phyloP scores from a whole-genome alignment of 2,888 invertebrate species.

The Acleris emargana region DNA sequence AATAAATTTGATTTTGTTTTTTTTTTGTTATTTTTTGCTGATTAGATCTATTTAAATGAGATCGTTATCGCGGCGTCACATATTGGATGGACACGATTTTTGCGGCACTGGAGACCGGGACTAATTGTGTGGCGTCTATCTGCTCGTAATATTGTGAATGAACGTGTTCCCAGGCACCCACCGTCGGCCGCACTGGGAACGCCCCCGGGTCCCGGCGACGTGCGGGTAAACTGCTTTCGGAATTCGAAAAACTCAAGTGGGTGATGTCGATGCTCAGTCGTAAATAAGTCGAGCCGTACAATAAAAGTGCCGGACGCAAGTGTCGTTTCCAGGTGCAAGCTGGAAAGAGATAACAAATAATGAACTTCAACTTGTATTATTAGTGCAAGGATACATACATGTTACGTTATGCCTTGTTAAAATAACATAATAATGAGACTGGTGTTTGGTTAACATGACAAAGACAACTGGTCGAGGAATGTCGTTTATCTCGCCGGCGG shows the following conservation, averaged over 20 bases:
- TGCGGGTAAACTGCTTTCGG: slow-evolving; percentile 44
- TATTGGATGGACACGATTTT: too few relatives aligned
- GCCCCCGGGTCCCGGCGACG: slow-evolving; percentile 11
- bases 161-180: slow-evolving; percentile 66
- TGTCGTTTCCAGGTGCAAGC: slow-evolving; percentile 51
- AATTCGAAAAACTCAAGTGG: slow-evolving; percentile 81
- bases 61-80: too few relatives aligned
- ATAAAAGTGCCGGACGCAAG: slow-evolving; percentile 51
- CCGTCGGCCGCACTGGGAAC: slow-evolving; percentile 41
- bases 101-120: too few relatives aligned
- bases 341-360: slow-evolving; percentile 42
- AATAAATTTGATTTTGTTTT: too few relatives aligned
- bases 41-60: too few relatives aligned
- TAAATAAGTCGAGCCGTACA: slow-evolving; percentile 69
- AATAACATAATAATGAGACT: slow-evolving; percentile 78
- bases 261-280: slow-evolving; percentile 63
- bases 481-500: slow-evolving; percentile 71
- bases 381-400: slow-evolving; percentile 20
- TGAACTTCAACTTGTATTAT: slow-evolving; percentile 24
- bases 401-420: slow-evolving; percentile 72
- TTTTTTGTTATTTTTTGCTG: too few relatives aligned
- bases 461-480: slow-evolving; percentile 66
- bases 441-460: slow-evolving; percentile 80
- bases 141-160: slow-evolving; percentile 59
- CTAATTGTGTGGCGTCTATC: too few relatives aligned